These are phyloP conservation scores for Ptilorrhoa leucosticta DNA, from an alignment of 2,113 vertebrate species.

Conservation along the genomic window DNA sequence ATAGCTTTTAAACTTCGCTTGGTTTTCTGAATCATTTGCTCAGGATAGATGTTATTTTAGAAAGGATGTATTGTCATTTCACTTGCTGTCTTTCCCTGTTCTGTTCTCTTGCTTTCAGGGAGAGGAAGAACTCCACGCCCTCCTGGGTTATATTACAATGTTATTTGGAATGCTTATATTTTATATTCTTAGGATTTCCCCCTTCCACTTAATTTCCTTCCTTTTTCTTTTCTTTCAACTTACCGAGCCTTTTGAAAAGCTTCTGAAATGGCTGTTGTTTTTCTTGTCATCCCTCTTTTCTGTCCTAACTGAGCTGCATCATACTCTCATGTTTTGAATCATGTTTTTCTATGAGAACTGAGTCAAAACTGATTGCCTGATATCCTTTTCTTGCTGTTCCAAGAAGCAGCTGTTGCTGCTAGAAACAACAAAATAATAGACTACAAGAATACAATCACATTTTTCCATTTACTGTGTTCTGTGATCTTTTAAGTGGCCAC, in stretches of 20 bases:
- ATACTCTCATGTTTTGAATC: neutral
- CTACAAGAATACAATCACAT: neutral
- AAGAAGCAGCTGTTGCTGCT: slow-evolving; percentile 5
- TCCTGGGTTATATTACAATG: neutral
- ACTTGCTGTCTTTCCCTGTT: neutral
- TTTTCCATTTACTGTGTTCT: neutral
- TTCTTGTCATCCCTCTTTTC: neutral
- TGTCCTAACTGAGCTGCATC: neutral
- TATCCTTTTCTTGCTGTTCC: neutral
- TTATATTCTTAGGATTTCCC: neutral
- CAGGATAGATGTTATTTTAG: neutral
- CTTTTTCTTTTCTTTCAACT: neutral
- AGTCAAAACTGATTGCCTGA: neutral
- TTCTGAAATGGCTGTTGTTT: neutral
- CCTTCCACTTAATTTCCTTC: neutral
- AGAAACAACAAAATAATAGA: neutral
- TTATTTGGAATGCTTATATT: neutral
- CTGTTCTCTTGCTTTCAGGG: neutral
- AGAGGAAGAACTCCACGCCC: neutral
- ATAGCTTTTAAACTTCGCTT: slow-evolving; percentile 33
- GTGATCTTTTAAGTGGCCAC: neutral
- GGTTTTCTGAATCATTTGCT: slow-evolving; percentile 11
- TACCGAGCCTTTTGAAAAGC: neutral
- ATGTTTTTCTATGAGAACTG: neutral
- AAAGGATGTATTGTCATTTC: neutral